A percentile compares a stretch with the other conserved stretches of the same genome.
Evolutionary conservation across 2,888 invertebrate species (phyloP).

Genomic region (Petrolisthes manimaculis): DNA sequence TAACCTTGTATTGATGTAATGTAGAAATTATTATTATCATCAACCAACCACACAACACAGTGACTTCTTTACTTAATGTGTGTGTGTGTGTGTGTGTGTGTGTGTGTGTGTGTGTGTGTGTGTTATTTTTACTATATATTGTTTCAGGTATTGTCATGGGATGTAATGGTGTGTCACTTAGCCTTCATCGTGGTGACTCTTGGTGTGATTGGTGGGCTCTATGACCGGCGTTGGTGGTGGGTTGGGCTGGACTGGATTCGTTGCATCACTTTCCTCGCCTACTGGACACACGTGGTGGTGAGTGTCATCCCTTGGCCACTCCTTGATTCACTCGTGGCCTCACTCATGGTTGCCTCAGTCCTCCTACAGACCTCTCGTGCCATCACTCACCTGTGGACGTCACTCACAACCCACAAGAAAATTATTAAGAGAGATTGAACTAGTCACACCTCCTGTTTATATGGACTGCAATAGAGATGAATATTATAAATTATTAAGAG

Average conservation of each 20-base stretch:
- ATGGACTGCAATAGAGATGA: too few relatives aligned
- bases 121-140: too few relatives aligned
- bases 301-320: neutral
- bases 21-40: too few relatives aligned
- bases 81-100: too few relatives aligned
- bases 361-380: neutral
- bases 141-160: conserved; percentile 19
- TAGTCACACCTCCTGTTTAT: too few relatives aligned
- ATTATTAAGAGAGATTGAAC: too few relatives aligned
- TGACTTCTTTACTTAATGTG: too few relatives aligned
- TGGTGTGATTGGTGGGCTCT: conserved; percentile 29
- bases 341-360: neutral
- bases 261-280: conserved; percentile 16
- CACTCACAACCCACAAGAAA: neutral
- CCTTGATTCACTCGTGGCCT: neutral
- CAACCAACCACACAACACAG: too few relatives aligned
- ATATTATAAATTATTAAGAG: too few relatives aligned
- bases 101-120: too few relatives aligned
- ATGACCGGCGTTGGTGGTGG: conserved; percentile 37
- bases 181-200: conserved; percentile 31
- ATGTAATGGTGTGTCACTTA: neutral
- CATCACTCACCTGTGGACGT: too few relatives aligned
- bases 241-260: conserved; percentile 18
- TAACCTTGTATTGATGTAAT: too few relatives aligned
- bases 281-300: neutral